Base-by-base conservation (phyloP, 1,140 invertebrate species). In the Hermetia illucens region DNA sequence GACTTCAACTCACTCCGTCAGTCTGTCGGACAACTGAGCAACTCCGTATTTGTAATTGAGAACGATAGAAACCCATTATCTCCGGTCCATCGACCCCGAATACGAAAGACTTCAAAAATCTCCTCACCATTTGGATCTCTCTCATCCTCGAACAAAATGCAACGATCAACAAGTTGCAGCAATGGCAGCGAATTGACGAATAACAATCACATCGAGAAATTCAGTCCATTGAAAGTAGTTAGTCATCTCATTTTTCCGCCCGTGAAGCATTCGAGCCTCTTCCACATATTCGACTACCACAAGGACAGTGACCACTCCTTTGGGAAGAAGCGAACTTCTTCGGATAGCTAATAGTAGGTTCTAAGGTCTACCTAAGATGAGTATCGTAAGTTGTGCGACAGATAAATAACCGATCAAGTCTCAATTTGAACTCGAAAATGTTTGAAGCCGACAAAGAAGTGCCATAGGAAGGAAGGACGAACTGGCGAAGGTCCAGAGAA, bases 251-350 rank as follows among this genome's bases (percentile, higher is more conserved):
- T 58, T 43, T 52, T 47, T 21, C 39, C 42, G 33, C 43, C 45
- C 29, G 40, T 36, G 4, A 47, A 58, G 40, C 55, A 58, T 58
- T 58, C 55, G 52, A 58, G 55, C 41, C 38, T 58, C 30, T 58
- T 58, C 36, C 53, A 56, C 39, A 41, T 58, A 32, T 55, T 58
- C 41, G 52, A 58, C 41, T 48, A 55, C 0, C 13, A 27, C 24
- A 27, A 27, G 13, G 13, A 27, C 24, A 27, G 24, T 27, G 24
- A 27, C 24, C n/a, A n/a, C n/a, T n/a, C n/a, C n/a, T n/a, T n/a
- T n/a, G n/a, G n/a, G n/a, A n/a, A n/a, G n/a, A n/a, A n/a, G n/a
- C n/a, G n/a, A n/a, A n/a, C n/a, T n/a, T n/a, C n/a, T n/a, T n/a
- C n/a, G n/a, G n/a, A n/a, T n/a, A n/a, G n/a, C n/a, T n/a, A n/a